These are phyloP conservation scores for Nomada hirtipes DNA, from an alignment of 2,888 invertebrate genomes.

Conservation along the genomic window DNA sequence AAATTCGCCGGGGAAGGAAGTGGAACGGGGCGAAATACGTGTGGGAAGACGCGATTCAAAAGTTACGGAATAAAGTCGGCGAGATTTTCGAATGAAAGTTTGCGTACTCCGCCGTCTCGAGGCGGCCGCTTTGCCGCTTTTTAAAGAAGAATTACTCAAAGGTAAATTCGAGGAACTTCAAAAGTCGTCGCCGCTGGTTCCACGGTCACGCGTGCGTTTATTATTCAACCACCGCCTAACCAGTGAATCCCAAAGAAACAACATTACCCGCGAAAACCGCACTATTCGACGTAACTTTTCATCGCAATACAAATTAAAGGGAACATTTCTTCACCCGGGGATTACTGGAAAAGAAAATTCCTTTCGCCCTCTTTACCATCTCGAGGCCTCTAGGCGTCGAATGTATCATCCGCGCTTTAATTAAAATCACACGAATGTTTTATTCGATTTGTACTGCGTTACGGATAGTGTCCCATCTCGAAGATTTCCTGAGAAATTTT, in stretches of 20 bases:
- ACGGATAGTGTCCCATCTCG: background rate
- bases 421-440: background rate
- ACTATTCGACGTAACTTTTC: background rate
- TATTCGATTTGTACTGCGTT: background rate
- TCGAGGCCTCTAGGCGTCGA: background rate
- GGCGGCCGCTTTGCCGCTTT: conserved; percentile 20
- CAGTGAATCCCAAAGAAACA: conserved; percentile 6
- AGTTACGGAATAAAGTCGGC: conserved; percentile 58
- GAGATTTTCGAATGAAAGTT: conserved; percentile 52
- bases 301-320: too few relatives aligned
- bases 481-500: too few relatives aligned
- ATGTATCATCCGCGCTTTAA: background rate
- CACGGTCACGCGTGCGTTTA: conserved; percentile 13
- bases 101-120: background rate
- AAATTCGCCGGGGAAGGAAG: conserved; percentile 46
- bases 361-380: background rate
- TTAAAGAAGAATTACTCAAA: conserved; percentile 30
- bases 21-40: conserved; percentile 38
- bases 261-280: background rate
- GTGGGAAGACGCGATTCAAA: conserved; percentile 37
- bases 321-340: too few relatives aligned
- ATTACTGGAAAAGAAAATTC: background rate
- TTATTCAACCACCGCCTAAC: conserved; percentile 1
- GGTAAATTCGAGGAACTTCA: conserved; percentile 11
- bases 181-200: background rate